phyloP scores from a whole-genome alignment of 2,888 invertebrate species.

The Endotricha flammealis region DNA sequence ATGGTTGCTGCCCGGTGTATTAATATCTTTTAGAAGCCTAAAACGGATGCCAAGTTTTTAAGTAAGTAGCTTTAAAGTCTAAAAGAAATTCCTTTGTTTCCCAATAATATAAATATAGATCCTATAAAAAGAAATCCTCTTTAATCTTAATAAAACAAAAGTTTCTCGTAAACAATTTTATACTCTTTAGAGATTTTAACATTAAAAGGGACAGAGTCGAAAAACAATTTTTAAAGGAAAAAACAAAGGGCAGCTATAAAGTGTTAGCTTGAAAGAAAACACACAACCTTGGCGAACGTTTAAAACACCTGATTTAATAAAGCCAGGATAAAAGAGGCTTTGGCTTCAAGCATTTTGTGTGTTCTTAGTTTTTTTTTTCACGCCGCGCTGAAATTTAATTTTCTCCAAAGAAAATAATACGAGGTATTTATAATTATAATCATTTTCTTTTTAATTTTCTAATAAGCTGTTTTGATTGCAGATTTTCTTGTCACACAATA shows the following conservation, averaged over 20 bases:
- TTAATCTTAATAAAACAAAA: no score
- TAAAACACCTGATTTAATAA: constrained; percentile 13
- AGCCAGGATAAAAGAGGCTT: constrained; percentile 8
- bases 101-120: no score
- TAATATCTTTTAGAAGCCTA: no score
- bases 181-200: background rate
- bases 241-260: constrained; percentile 3
- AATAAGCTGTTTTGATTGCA: no score
- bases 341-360: constrained; percentile 5
- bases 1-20: no score
- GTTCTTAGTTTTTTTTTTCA: constrained; percentile 1
- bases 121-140: no score
- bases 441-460: no score
- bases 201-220: background rate
- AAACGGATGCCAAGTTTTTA: no score
- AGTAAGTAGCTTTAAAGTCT: no score
- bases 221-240: background rate
- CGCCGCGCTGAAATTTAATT: constrained; percentile 7
- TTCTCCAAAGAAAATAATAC: background rate
- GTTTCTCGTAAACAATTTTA: no score
- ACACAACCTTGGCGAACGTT: constrained; percentile 5
- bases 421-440: background rate
- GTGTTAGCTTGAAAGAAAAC: constrained; percentile 3
- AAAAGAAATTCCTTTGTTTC: no score
- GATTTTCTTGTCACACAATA: no score